phyloP scores from a whole-genome alignment of 1,140 invertebrate species.

The Ceratina australensis region DNA sequence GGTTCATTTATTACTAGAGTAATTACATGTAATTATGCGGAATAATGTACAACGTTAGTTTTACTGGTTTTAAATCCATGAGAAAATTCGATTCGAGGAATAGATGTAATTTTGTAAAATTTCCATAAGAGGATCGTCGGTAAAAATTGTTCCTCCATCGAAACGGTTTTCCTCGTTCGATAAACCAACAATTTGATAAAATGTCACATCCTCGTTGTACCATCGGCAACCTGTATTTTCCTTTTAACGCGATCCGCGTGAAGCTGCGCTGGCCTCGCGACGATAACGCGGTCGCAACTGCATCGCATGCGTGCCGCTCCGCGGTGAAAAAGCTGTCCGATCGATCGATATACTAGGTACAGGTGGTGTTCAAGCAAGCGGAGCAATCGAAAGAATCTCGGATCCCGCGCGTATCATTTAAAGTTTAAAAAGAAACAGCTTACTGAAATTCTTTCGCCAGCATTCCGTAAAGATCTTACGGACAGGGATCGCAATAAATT shows the following conservation, averaged over 20 bases:
- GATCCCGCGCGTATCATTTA: background rate
- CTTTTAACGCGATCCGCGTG: background rate
- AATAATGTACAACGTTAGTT: too few species aligned
- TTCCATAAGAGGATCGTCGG: too few species aligned
- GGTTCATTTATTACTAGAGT: too few species aligned
- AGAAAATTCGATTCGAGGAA: too few species aligned
- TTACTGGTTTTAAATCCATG: too few species aligned
- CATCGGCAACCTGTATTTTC: background rate
- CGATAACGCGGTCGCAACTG: background rate
- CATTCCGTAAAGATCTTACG: background rate
- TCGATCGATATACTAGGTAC: background rate
- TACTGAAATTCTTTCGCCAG: constrained; percentile 23
- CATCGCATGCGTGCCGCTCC: background rate
- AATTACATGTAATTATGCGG: too few species aligned
- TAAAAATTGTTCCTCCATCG: too few species aligned
- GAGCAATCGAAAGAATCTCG: background rate
- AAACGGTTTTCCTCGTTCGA: background rate
- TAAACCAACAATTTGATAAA: background rate
- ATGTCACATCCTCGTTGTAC: background rate
- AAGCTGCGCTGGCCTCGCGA: background rate
- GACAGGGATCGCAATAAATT: constrained; percentile 47
- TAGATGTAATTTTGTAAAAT: too few species aligned
- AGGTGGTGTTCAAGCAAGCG: background rate
- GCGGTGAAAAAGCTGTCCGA: background rate
- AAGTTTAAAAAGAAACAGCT: background rate